Percentiles rank a stretch among this genome's conserved stretches.
Conservation (phyloP, 2,113 vertebrate genomes). For the Daphoenositta chrysoptera region DNA sequence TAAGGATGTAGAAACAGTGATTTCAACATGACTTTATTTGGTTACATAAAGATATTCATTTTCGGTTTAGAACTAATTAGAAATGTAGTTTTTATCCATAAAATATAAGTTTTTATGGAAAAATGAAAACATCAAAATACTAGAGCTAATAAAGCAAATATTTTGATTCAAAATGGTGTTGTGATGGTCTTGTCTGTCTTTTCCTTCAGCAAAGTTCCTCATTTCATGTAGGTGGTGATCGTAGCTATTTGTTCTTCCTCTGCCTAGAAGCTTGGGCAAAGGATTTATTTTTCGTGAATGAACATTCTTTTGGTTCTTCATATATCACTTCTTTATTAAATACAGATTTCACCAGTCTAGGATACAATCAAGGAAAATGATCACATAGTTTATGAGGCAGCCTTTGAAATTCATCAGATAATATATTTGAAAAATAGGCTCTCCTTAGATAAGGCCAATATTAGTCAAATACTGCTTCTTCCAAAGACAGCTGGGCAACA, state of each 20-base stretch:
- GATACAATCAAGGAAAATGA: not conserved
- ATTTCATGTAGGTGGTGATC: not conserved
- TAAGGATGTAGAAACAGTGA: not conserved
- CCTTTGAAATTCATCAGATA: not conserved
- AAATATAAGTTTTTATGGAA: not conserved
- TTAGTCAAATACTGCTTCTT: not conserved
- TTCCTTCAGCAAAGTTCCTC: not conserved
- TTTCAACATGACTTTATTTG: not conserved
- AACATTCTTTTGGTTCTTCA: not conserved
- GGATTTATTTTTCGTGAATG: not conserved
- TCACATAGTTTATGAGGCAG: not conserved
- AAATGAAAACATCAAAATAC: not conserved
- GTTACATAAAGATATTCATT: not conserved
- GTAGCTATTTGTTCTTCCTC: not conserved
- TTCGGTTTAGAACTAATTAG: not conserved
- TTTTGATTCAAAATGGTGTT: not conserved
- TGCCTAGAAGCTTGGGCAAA: not conserved
- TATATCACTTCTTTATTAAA: not conserved
- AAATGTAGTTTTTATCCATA: not conserved
- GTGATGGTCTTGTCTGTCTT: not conserved
- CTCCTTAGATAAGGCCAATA: not conserved
- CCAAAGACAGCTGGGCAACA: not conserved
- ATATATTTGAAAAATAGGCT: not conserved
- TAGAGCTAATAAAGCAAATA: not conserved
- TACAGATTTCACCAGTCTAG: not conserved